phyloP scores from a whole-genome alignment of 2,113 vertebrate genomes.

The Haemorhous mexicanus region DNA sequence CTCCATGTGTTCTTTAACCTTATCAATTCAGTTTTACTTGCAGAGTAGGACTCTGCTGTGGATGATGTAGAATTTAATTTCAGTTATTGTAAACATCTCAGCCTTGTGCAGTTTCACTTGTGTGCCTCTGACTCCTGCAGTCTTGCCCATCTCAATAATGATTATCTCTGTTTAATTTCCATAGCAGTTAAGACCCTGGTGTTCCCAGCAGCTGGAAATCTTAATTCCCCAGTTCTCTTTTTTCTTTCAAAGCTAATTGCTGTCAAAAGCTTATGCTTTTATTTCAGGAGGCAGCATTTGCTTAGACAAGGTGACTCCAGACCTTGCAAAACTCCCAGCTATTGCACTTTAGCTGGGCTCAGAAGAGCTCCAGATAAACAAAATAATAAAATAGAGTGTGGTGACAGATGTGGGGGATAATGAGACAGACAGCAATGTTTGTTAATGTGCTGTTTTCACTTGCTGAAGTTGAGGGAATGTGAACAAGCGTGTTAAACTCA shows the following conservation, averaged over 20 bases:
- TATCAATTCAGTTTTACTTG: background rate
- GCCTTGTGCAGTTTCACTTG: background rate
- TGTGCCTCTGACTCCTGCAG: background rate
- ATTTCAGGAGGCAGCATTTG: background rate
- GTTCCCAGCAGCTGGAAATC: conserved; percentile 1
- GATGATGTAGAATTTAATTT: background rate
- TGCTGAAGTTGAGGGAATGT: background rate
- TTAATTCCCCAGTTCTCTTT: conserved; percentile 9
- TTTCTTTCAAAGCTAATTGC: conserved; percentile 19
- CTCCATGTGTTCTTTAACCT: background rate
- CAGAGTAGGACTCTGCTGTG: background rate
- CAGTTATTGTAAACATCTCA: background rate
- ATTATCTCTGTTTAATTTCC: conserved; percentile 25
- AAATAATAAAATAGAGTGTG: conserved; percentile 32
- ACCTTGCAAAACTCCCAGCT: background rate
- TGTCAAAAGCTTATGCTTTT: background rate
- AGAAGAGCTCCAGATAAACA: background rate
- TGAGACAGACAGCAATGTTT: background rate
- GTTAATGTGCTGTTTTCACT: background rate
- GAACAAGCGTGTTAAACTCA: background rate
- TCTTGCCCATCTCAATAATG: background rate
- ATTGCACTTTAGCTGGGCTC: background rate
- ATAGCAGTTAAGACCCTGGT: background rate
- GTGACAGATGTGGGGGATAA: background rate
- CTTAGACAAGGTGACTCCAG: conserved; percentile 37